Conservation (phyloP, 2,113 vertebrate genomes). For the Sciurus niger region DNA sequence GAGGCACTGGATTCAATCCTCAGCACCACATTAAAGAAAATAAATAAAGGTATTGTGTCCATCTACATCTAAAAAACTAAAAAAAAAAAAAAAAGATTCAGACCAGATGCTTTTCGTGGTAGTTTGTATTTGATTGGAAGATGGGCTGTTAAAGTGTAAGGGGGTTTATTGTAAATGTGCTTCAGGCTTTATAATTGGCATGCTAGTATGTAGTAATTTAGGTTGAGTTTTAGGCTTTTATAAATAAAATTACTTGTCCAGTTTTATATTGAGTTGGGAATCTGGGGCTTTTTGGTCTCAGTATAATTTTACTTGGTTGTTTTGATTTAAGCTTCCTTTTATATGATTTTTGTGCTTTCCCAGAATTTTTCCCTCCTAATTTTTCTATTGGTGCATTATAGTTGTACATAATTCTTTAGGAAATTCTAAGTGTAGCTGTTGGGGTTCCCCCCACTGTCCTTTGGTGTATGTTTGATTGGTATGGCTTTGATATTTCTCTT, state of each 20-base stretch:
- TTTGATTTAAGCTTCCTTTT: slow-evolving; percentile 52
- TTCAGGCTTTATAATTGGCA: slow-evolving; percentile 44
- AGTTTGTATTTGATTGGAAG: slow-evolving; percentile 64
- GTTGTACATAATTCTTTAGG: too few species aligned
- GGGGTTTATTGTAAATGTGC: slow-evolving; percentile 61
- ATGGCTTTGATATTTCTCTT: slow-evolving; percentile 32
- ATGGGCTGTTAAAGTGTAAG: slow-evolving; percentile 48
- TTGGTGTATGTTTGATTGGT: slow-evolving; percentile 35
- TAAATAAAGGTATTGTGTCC: too few species aligned
- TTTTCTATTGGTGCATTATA: too few species aligned
- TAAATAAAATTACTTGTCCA: slow-evolving; percentile 35
- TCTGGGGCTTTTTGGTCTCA: background rate
- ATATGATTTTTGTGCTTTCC: slow-evolving; percentile 59
- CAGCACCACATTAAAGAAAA: too few species aligned
- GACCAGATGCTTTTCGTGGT: slow-evolving; percentile 25
- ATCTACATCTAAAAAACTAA: too few species aligned
- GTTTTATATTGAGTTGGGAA: slow-evolving; percentile 41
- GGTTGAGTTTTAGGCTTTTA: slow-evolving; percentile 27
- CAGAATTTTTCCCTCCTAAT: background rate
- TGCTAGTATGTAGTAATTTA: slow-evolving; percentile 37
- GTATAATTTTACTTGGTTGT: slow-evolving; percentile 38
- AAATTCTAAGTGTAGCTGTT: slow-evolving; percentile 60
- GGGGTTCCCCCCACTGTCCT: background rate
- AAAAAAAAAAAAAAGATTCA: background rate
- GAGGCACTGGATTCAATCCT: too few species aligned